A percentile compares a stretch with the other conserved stretches of the same genome.
Evolutionary conservation across 2,797 vertebrate genomes (phyloP).

Genomic region (Pogonophryne albipinna): DNA sequence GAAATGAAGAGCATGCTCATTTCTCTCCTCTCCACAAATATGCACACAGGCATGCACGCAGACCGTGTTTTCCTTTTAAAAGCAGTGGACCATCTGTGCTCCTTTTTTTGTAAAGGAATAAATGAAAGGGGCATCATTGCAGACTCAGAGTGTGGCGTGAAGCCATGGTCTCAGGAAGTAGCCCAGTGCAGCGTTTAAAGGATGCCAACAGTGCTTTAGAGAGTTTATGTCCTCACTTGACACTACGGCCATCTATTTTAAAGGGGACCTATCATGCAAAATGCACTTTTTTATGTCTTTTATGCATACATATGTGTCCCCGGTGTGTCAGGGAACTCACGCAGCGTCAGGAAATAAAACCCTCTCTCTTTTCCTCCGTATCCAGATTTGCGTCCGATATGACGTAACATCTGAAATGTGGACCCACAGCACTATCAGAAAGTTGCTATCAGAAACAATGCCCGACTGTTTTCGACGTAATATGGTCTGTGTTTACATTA

Average conservation of each 20-base stretch:
- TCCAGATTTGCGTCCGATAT: too few species aligned
- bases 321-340: too few species aligned
- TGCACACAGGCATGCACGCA: constrained; percentile 9
- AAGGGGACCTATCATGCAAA: too few species aligned
- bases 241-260: neutral
- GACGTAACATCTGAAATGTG: too few species aligned
- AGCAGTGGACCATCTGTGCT: constrained; percentile 44
- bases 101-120: neutral
- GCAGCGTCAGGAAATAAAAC: too few species aligned
- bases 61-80: constrained; percentile 4
- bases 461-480: too few species aligned
- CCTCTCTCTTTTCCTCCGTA: too few species aligned
- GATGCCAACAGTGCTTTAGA: constrained; percentile 1
- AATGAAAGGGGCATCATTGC: constrained; percentile 7
- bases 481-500: too few species aligned
- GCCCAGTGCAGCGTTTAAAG: neutral
- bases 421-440: too few species aligned
- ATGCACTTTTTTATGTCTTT: too few species aligned
- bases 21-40: constrained; percentile 28
- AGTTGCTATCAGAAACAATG: too few species aligned
- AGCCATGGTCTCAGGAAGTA: neutral
- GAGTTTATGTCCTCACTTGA: neutral
- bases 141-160: neutral
- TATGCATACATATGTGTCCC: too few species aligned
- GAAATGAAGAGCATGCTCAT: constrained; percentile 45